Percentiles rank a stretch among this genome's conserved stretches.
phyloP scores from a whole-genome alignment of 92 coral and sea anemone genomes.

The Paramuricea clavata region DNA sequence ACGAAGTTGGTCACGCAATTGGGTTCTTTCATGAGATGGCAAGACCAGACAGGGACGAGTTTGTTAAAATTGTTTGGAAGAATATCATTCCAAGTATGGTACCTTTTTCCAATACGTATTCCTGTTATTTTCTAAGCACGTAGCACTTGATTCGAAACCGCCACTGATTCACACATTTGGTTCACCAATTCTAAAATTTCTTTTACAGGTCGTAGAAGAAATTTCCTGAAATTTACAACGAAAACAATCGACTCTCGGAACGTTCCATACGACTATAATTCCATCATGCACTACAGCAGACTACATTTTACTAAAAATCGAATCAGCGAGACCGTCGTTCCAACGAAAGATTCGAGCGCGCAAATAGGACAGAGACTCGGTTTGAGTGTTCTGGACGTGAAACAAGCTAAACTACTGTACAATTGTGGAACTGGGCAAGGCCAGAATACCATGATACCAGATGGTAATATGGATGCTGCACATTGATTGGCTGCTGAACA shows the following conservation, averaged over 20 bases:
- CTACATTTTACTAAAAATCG: constrained; percentile 78
- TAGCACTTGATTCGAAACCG: too few species aligned
- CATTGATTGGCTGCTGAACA: not conserved
- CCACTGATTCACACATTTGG: too few species aligned
- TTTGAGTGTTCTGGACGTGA: constrained; percentile 85
- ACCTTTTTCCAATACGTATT: not conserved
- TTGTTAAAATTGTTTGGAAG: constrained; percentile 58
- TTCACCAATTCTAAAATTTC: not conserved
- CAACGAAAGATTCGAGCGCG: not conserved
- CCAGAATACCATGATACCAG: not conserved
- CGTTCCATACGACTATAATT: constrained; percentile 88
- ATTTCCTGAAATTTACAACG: constrained; percentile 77
- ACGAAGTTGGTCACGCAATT: constrained; percentile 92
- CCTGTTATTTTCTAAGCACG: too few species aligned
- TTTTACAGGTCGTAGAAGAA: constrained; percentile 77
- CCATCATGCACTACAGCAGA: constrained; percentile 91
- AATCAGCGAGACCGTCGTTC: constrained; percentile 61
- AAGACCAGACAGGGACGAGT: constrained; percentile 86
- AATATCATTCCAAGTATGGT: not conserved
- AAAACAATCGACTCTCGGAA: constrained; percentile 84
- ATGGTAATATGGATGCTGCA: not conserved
- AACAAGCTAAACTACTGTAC: constrained; percentile 88
- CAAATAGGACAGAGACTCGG: constrained; percentile 80
- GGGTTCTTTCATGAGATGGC: constrained; percentile 97
- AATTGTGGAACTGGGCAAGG: constrained; percentile 47